Base-by-base conservation (phyloP, 2,113 vertebrate genomes). In the Mixornis gularis region DNA sequence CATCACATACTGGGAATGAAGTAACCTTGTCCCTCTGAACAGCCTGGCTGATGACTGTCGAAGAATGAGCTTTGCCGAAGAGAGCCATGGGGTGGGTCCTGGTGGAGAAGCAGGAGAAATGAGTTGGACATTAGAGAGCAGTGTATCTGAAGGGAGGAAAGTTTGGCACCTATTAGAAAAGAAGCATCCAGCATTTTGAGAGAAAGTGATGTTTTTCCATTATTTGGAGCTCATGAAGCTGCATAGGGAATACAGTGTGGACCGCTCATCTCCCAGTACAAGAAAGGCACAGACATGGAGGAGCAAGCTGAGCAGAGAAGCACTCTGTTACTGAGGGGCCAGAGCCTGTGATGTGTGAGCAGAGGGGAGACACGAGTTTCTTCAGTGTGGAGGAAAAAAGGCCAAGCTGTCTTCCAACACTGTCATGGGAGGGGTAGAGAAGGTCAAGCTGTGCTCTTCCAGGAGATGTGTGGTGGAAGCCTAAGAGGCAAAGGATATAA, bases 151-250 rank as follows among this genome's bases (percentile, higher is more conserved):
- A 86, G 38, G 16, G 29, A 18, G 63, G 27, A 11, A 32, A 30
- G 19, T 29, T 49, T 40, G 36, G 34, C 12, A 24, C 13, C 1
- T 34, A 3, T 29, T 66, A 56, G 41, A 24, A 65, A 69, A 70
- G 6, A 9, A 32, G 24, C 49, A 25, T 64, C 30, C 8, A 4
- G 8, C 3, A 7, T 60, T 21, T 32, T 55, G 32, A 52, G 20
- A n/a, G 32, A 73, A 73, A 59, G 40, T 40, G 32, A 20, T 68
- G 49, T 4, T 55, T 70, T 59, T 34, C 8, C 19, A 69, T 17
- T 19, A 0, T 62, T 78, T 34, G 44, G 36, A 49, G 25, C 53
- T 68, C 0, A 0, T 30, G n/a, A 73, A 43, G 18, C 76, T 71
- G 30, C 5, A 11, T 34, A 2, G 18, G 49, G 55, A 64, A n/a